Base-by-base conservation (phyloP, 2,113 vertebrate species). In the Serinus canaria region DNA sequence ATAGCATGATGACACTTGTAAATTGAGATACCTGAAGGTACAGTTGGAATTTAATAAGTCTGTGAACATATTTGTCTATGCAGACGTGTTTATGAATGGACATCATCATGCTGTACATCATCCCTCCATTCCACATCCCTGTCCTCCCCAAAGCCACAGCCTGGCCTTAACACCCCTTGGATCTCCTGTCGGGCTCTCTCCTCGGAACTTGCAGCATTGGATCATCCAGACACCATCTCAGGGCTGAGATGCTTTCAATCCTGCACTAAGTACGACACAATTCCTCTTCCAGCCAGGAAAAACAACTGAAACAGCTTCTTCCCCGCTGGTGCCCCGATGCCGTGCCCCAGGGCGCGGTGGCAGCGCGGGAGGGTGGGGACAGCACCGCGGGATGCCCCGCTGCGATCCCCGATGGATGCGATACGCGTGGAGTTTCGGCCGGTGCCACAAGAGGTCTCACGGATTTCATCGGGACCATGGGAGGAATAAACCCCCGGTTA, bases 331-430 rank as follows among this genome's bases (percentile, higher is more conserved):
- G 60, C 21, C 19, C 72, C 13, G 46, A 1, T 1, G 52, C 33
- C 4, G 49, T 3, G 20, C 44, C 74, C 3, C 1, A 2, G 39
- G 37, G 22, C 0, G 21, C 1, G 6, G 55, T 6, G 73, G 23
- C 27, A 15, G 82, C 11, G 23, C 3, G 0, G 7, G 3, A 4
- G 28, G 11, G 25, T 12, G 69, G 21, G 68, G 46, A 5, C 68
- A 3, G 3, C 30, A 1, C 0, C 0, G 16, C 3, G 21, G 0
- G 30, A 17, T 46, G 46, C 5, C 15, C 64, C 0, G 9, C 3
- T 1, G 68, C 2, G 15, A 14, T 39, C 17, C 59, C 59, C 1
- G 64, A 23, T 0, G 24, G 70, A 50, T 1, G 4, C 52, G 52
- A 17, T 19, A 16, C 8, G 4, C 37, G 12, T 58, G 92, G 88